These are phyloP conservation scores for Orius laevigatus DNA, from an alignment of 1,140 invertebrate genomes.

Conservation along the genomic window DNA sequence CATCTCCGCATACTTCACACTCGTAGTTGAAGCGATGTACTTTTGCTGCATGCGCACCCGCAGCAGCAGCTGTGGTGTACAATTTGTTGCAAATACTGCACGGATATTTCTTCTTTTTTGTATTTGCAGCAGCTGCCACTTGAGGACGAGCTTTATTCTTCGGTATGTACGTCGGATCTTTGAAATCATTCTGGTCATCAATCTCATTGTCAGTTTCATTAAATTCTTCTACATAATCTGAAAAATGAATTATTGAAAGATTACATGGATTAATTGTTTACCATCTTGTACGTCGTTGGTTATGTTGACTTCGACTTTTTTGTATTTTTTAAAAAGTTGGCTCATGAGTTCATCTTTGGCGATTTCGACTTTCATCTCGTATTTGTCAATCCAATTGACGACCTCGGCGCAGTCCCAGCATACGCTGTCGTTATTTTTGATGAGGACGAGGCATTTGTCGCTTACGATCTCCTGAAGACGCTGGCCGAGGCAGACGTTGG, in stretches of 20 bases:
- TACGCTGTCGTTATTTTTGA: constrained; percentile 7
- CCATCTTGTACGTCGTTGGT: background rate
- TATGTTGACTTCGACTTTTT: constrained; percentile 9
- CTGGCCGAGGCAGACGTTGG: constrained; percentile 11
- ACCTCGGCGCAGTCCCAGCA: constrained; percentile 16
- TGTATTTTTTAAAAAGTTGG: constrained; percentile 10
- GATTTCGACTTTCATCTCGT: constrained; percentile 13
- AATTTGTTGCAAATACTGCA: constrained; percentile 5
- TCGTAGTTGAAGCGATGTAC: background rate
- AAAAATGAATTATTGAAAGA: too few relatives aligned
- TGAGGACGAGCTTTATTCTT: background rate
- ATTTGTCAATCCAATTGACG: constrained; percentile 15
- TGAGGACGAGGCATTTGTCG: constrained; percentile 9
- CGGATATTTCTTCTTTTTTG: background rate
- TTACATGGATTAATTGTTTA: too few relatives aligned
- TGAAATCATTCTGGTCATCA: too few relatives aligned
- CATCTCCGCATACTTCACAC: constrained; percentile 5
- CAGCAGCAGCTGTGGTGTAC: constrained; percentile 1
- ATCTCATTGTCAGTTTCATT: too few relatives aligned
- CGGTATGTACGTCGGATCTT: too few relatives aligned
- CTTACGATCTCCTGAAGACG: constrained; percentile 16
- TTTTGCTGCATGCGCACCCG: constrained; percentile 4
- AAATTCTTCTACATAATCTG: too few relatives aligned
- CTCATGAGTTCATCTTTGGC: constrained; percentile 11
- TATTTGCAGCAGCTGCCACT: background rate